Conservation (phyloP, 2,113 vertebrate species). For the Grammomys dolichurus region DNA sequence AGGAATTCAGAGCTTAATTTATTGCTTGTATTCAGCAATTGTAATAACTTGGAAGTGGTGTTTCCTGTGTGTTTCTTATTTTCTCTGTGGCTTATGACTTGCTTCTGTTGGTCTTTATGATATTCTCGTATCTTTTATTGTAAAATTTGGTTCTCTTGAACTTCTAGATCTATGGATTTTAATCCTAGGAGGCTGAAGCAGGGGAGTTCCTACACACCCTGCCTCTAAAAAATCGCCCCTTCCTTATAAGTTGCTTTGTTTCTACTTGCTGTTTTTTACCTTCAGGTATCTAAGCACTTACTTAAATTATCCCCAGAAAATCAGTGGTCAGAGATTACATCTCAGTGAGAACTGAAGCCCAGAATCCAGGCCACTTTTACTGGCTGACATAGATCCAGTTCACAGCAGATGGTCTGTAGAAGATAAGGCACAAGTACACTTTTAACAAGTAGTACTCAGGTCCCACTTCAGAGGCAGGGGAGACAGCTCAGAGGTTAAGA, state of each 20-base stretch:
- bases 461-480: not conserved
- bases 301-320: not conserved
- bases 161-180: not conserved
- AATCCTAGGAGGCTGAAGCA: not conserved
- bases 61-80: not conserved
- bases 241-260: not conserved
- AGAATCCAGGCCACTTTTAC: not conserved
- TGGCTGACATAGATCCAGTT: not conserved
- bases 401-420: not conserved
- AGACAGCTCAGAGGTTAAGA: not conserved
- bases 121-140: constrained; percentile 24
- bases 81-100: not conserved
- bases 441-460: not conserved
- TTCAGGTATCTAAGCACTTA: not conserved
- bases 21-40: not conserved
- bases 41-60: not conserved
- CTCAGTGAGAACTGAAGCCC: not conserved
- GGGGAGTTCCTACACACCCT: not conserved
- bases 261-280: not conserved
- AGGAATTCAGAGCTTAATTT: constrained; percentile 44
- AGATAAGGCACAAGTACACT: not conserved
- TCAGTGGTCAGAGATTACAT: not conserved
- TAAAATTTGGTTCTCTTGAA: constrained; percentile 9
- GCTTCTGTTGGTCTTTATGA: not conserved
- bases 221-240: not conserved